phyloP scores from a whole-genome alignment of 1,140 invertebrate genomes.

The Anagrus nilaparvatae region DNA sequence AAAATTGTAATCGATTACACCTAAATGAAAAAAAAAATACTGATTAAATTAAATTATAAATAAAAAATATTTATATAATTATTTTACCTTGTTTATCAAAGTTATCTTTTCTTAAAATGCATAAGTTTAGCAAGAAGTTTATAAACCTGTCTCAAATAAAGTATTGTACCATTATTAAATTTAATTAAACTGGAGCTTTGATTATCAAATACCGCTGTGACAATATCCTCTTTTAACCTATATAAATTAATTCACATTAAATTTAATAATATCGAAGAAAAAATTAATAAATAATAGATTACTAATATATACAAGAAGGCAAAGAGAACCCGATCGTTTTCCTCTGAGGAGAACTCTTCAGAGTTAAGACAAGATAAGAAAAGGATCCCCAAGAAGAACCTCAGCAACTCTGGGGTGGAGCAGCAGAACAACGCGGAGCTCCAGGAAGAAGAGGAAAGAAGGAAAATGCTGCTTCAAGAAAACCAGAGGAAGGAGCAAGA shows the following conservation, averaged over 20 bases:
- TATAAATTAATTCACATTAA: constrained; percentile 23
- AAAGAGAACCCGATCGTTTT: too few species aligned
- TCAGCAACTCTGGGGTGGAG: too few species aligned
- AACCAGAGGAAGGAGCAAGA: too few species aligned
- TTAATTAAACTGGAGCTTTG: constrained; percentile 94
- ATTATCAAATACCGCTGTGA: constrained; percentile 82
- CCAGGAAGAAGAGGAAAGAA: too few species aligned
- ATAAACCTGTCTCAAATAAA: constrained; percentile 95
- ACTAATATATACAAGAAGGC: too few species aligned
- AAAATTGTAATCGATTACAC: constrained; percentile 95
- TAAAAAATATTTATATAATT: neutral
- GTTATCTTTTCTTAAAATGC: constrained; percentile 94
- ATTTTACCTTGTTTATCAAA: constrained; percentile 88
- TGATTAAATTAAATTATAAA: neutral
- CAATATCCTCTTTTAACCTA: constrained; percentile 70
- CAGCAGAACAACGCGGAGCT: too few species aligned
- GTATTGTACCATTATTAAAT: constrained; percentile 92
- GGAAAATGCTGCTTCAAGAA: too few species aligned
- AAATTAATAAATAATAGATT: constrained; percentile 22
- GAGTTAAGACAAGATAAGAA: too few species aligned
- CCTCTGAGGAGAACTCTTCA: too few species aligned
- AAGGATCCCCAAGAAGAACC: too few species aligned
- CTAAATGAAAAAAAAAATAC: constrained; percentile 54
- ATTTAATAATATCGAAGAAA: constrained; percentile 6
- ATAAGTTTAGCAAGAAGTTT: constrained; percentile 92